Evolutionary conservation across 2,113 vertebrate genomes (phyloP).

Genomic region (Loxodonta africana): DNA sequence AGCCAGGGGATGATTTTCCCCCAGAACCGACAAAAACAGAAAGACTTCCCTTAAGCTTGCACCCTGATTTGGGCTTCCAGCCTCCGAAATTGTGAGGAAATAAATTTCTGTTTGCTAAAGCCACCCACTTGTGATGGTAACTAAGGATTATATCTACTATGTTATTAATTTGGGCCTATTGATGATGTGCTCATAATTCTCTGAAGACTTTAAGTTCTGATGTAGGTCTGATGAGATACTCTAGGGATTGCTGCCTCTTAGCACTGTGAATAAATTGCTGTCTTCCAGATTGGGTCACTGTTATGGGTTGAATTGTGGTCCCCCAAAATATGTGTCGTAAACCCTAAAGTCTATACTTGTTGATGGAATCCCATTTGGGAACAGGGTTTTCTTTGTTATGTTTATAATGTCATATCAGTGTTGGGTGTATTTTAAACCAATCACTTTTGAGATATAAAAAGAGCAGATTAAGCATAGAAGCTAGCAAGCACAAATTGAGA

Average conservation of each 20-base stretch:
- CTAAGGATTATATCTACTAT: not conserved
- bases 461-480: not conserved
- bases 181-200: not conserved
- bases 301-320: not conserved
- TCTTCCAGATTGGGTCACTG: not conserved
- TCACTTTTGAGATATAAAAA: not conserved
- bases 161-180: not conserved
- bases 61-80: not conserved
- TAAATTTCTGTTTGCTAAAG: not conserved
- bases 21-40: not conserved
- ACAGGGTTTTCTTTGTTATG: not conserved
- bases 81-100: not conserved
- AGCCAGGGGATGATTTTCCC: not conserved
- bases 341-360: not conserved
- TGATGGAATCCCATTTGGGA: not conserved
- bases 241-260: not conserved
- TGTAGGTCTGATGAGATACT: not conserved
- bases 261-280: not conserved
- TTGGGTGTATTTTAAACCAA: not conserved
- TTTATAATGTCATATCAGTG: not conserved
- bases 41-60: not conserved
- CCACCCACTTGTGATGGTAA: not conserved
- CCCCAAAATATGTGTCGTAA: too few relatives aligned
- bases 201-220: not conserved
- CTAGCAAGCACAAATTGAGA: not conserved